Evolutionary conservation across 2,113 vertebrate genomes (phyloP), one percentile per base, ranked within the genome.

Genomic region (Boulengeromyrus knoepffleri): DNA sequence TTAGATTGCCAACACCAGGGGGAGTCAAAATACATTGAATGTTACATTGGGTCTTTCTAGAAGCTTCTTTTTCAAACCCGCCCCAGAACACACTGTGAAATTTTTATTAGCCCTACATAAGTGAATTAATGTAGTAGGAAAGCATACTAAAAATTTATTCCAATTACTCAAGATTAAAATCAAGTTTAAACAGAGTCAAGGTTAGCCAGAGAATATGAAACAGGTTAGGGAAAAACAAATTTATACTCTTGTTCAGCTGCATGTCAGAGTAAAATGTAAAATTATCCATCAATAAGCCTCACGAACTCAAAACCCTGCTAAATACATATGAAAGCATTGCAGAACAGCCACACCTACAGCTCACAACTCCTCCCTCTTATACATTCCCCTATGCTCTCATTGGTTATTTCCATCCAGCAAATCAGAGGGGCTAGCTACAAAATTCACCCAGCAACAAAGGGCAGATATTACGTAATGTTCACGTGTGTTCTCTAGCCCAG

Each of bases 1-100:
- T 84, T 87, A 27, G 89, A 46, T 90, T 19, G 53, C 90, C 92
- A 85, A 92, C 96, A 96, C 95, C 94, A 96, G 96, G 94, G 94
- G 95, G 94, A 94, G 92, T 93, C 93, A 90, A 91, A 53, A 92
- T 89, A 94, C 90, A 47, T 91, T 58, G 80, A 88, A 50, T 91
- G 62, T 85, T 85, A 52, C 80, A 36, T 9, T 5, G 50, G 10
- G 80, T 89, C 93, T 91, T 93, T 96, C 94, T 91, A 90, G 93
- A 95, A 93, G 87, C 87, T 94, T 94, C 93, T 93, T 89, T 88
- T 90, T 89, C 88, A 89, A 92, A 88, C 58, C 36, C 87, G 66
- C 91, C 84, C 88, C n/a, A 27, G 85, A 91, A 90, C 87, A 8
- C 66, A 13, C 89, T 21, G 56, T 17, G 5, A 36, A 62, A 0